Conservation (phyloP, 2,113 vertebrate genomes). For the Tychaedon coryphoeus region DNA sequence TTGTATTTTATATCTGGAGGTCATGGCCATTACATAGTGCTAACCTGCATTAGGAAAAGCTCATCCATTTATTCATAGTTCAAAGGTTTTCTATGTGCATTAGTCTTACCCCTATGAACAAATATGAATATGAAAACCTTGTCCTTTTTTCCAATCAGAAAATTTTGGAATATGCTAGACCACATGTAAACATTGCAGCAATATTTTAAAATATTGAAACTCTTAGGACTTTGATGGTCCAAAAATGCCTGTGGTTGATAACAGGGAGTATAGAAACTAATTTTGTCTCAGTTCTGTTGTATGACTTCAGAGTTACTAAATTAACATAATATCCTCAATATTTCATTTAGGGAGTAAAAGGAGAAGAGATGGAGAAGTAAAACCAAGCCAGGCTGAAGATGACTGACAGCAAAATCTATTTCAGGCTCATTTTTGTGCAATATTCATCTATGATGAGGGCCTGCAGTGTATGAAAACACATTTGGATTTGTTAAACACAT, state of each 20-base stretch:
- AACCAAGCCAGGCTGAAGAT: neutral
- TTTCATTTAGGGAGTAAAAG: neutral
- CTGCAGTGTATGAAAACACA: neutral
- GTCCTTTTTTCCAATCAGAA: neutral
- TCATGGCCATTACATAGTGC: neutral
- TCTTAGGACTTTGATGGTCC: neutral
- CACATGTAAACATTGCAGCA: neutral
- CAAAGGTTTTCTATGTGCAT: neutral
- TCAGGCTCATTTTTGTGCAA: neutral
- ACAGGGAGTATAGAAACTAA: neutral
- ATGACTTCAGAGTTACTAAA: neutral
- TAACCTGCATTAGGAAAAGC: neutral
- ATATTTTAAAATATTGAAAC: neutral
- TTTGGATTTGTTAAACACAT: neutral
- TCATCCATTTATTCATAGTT: neutral
- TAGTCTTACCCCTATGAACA: neutral
- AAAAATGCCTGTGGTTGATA: neutral
- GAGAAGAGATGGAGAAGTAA: neutral
- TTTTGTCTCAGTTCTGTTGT: neutral
- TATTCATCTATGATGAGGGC: neutral
- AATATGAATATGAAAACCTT: neutral
- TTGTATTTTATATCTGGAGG: neutral
- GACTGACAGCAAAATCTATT: neutral
- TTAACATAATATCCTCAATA: neutral
- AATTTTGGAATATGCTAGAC: neutral